These are phyloP conservation scores for Notoglanidium macrostoma DNA, from an alignment of 2,797 vertebrate species.

Conservation along the genomic window DNA sequence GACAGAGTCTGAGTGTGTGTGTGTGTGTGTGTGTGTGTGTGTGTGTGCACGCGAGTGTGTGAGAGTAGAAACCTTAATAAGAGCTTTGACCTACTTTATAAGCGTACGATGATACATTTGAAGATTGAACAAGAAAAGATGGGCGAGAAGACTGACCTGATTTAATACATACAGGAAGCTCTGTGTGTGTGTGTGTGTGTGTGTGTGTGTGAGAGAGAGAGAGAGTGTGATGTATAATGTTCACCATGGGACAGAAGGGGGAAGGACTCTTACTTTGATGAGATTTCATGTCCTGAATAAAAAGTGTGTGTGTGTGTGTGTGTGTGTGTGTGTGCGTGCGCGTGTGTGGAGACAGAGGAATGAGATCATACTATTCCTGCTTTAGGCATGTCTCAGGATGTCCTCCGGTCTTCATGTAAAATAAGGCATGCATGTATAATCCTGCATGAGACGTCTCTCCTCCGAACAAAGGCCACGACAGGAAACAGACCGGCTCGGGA, in stretches of 20 bases:
- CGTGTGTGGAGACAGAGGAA: conserved; percentile 26
- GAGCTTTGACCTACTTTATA: conserved; percentile 23
- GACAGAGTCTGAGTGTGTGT: too few relatives aligned
- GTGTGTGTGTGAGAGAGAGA: conserved; percentile 30
- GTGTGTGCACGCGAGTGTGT: conserved; percentile 6
- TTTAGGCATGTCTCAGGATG: conserved; percentile 34
- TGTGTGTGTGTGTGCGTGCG: conserved; percentile 28
- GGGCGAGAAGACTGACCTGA: conserved; percentile 31
- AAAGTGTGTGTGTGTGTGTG: neutral
- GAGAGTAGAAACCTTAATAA: conserved; percentile 12
- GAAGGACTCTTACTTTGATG: conserved; percentile 22
- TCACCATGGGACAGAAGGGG: conserved; percentile 33
- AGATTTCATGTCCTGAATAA: conserved; percentile 52
- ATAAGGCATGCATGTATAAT: conserved; percentile 14
- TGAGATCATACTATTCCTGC: conserved; percentile 48
- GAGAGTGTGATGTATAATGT: conserved; percentile 23
- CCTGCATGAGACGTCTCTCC: neutral
- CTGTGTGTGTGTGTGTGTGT: conserved; percentile 18
- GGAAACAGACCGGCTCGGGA: neutral
- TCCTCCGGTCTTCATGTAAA: conserved; percentile 20
- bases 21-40: conserved; percentile 23
- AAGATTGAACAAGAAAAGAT: conserved; percentile 14
- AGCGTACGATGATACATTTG: neutral
- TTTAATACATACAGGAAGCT: conserved; percentile 21
- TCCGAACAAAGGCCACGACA: neutral